A percentile compares a stretch with the other conserved stretches of the same genome.
phyloP scores from a whole-genome alignment of 2,888 invertebrate genomes.

The Reticulitermes lucifugus region DNA sequence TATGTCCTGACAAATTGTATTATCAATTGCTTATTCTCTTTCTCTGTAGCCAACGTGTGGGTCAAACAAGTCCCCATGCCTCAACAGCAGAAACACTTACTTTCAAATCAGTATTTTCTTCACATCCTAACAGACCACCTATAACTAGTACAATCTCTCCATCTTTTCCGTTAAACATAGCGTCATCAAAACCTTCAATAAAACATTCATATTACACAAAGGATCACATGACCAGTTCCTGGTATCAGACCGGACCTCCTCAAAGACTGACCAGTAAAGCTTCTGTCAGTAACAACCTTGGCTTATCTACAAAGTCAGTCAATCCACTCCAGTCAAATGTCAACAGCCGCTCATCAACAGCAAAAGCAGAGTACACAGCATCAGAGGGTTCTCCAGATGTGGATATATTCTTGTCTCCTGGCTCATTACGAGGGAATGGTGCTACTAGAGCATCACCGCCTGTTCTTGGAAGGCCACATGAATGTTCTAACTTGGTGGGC shows the following conservation, averaged over 20 bases:
- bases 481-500: constrained; percentile 23
- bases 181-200: constrained; percentile 18
- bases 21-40: neutral
- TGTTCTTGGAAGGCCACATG: constrained; percentile 44
- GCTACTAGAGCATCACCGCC: constrained; percentile 25
- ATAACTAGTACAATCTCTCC: constrained; percentile 31
- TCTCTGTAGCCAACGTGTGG: constrained; percentile 11
- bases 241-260: constrained; percentile 20
- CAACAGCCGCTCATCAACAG: neutral
- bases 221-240: constrained; percentile 32
- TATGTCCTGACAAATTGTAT: neutral
- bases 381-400: constrained; percentile 12
- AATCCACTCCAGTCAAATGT: neutral
- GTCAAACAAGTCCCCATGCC: neutral
- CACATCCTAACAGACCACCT: constrained; percentile 5
- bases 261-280: constrained; percentile 28
- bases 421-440: neutral
- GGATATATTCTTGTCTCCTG: constrained; percentile 1
- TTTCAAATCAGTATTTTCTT: neutral
- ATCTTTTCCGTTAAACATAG: constrained; percentile 23
- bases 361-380: neutral
- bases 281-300: neutral
- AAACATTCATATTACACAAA: constrained; percentile 26
- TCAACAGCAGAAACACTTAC: neutral
- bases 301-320: neutral